Base-by-base conservation (phyloP, 2,888 invertebrate species). In the Caenorhabditis sinica region DNA sequence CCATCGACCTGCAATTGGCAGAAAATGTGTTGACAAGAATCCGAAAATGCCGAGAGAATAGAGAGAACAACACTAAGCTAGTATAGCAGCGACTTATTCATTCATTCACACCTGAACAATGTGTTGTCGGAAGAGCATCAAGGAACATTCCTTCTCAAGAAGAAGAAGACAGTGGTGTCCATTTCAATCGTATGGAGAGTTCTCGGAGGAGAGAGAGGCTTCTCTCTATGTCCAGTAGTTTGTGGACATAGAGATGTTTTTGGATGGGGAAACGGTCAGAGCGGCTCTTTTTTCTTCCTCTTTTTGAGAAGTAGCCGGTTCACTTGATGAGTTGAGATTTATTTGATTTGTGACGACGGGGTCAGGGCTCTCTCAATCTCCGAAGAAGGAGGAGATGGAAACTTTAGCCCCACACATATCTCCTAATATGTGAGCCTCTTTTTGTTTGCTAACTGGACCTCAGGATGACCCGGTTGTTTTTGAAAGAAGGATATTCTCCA, bases 291-390 rank as follows among this genome's bases (percentile, higher is more conserved):
- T 66, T 58, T 58, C 25, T 33, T 65, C 20, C 43, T 30, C 45
- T 53, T 68, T 76, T 74, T 74, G 63, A 68, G 53, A 23, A 60
- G 76, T 60, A 66, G 76, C 66, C 68, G 76, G 76, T 66, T 66
- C 76, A 76, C 76, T 76, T 76, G 76, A 76, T 68, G 68, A 76
- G 74, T 76, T 68, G 76, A 76, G 76, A 76, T 76, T 76, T 76
- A 60, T 76, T 76, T 76, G 76, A 68, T 76, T 68, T 76, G 68
- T 53, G 65, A 56, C 49, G 56, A 56, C 56, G 66, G 75, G 65
- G 75, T 65, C 58, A 75, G 76, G 33, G 45, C 76, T 60, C 61
- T 49, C 9, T 40, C 15, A 17, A 13, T 69, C 60, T 49, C 65
- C 33, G 68, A 13, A 53, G 56, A 53, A 56, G 43, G 65, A 51